These are phyloP conservation scores for Trissoscelio sp. DNA, from an alignment of 2,888 invertebrate genomes.

Conservation along the genomic window DNA sequence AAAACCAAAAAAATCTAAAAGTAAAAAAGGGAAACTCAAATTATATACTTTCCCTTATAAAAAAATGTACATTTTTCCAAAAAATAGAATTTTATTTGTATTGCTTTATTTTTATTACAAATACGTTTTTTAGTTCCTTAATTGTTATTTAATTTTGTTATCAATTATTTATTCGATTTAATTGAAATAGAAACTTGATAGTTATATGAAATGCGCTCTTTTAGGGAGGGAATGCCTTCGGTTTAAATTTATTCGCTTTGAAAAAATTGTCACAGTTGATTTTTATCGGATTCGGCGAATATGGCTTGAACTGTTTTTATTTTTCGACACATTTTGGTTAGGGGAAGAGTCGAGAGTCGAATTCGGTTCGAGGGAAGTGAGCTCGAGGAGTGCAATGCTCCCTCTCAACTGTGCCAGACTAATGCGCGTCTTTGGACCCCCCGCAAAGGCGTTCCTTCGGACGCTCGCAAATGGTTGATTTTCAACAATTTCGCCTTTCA, in stretches of 20 bases:
- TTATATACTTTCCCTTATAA: not conserved
- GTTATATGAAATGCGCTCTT: no score
- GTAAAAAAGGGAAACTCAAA: not conserved
- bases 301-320: slow-evolving; percentile 34
- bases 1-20: slow-evolving; percentile 10
- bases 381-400: slow-evolving; percentile 56
- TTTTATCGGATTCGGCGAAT: slow-evolving; percentile 56
- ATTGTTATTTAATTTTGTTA: no score
- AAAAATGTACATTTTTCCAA: not conserved
- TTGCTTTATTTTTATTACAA: not conserved
- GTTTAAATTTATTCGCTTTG: slow-evolving; percentile 6
- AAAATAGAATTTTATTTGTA: not conserved
- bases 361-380: slow-evolving; percentile 42
- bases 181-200: no score
- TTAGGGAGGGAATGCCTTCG: no score
- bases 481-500: slow-evolving; percentile 32
- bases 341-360: slow-evolving; percentile 41
- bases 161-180: no score
- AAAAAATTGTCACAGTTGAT: slow-evolving; percentile 52
- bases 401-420: slow-evolving; percentile 60
- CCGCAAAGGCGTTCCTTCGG: slow-evolving; percentile 54
- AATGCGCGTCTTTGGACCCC: slow-evolving; percentile 63
- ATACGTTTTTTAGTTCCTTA: not conserved
- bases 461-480: slow-evolving; percentile 37
- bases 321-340: slow-evolving; percentile 47